Percentiles rank a stretch among this genome's conserved stretches.
Evolutionary conservation across 2,888 invertebrate genomes (phyloP).

Genomic region (Electrophaes corylata): DNA sequence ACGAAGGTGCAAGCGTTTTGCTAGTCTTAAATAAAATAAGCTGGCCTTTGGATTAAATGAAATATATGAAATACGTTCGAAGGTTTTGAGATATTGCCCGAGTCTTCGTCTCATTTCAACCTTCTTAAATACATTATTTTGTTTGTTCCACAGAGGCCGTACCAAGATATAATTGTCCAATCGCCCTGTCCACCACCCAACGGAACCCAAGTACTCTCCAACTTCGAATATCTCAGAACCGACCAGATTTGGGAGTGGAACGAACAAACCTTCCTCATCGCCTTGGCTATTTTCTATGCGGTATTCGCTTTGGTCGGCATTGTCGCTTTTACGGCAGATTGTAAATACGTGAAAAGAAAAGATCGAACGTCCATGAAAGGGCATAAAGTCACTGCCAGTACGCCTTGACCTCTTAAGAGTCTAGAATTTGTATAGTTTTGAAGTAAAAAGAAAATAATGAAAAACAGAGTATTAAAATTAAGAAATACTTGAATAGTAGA

Average conservation of each 20-base stretch:
- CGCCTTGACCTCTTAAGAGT: conserved; percentile 58
- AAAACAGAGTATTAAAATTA: conserved; percentile 13
- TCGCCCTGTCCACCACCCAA: conserved; percentile 92
- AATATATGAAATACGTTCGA: too few relatives aligned
- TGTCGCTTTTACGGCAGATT: conserved; percentile 85
- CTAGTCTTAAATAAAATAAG: too few relatives aligned
- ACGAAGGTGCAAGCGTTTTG: too few relatives aligned
- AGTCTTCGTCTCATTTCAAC: too few relatives aligned
- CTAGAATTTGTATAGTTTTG: too few relatives aligned
- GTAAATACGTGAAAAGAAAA: conserved; percentile 79
- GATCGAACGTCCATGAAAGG: conserved; percentile 77
- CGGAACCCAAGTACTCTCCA: conserved; percentile 87
- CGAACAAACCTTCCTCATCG: conserved; percentile 83
- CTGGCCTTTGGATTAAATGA: too few relatives aligned
- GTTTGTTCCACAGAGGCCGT: conserved; percentile 86
- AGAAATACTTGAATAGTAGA: background rate
- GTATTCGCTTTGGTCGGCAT: conserved; percentile 85
- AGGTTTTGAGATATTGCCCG: too few relatives aligned
- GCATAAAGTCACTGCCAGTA: conserved; percentile 85
- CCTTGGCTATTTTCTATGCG: conserved; percentile 85
- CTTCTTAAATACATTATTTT: too few relatives aligned
- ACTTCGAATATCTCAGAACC: conserved; percentile 67
- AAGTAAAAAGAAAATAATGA: background rate
- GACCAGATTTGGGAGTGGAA: conserved; percentile 78
- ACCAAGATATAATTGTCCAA: conserved; percentile 94